Conservation (phyloP, 2,888 invertebrate genomes). For the Brachycybe producta region DNA sequence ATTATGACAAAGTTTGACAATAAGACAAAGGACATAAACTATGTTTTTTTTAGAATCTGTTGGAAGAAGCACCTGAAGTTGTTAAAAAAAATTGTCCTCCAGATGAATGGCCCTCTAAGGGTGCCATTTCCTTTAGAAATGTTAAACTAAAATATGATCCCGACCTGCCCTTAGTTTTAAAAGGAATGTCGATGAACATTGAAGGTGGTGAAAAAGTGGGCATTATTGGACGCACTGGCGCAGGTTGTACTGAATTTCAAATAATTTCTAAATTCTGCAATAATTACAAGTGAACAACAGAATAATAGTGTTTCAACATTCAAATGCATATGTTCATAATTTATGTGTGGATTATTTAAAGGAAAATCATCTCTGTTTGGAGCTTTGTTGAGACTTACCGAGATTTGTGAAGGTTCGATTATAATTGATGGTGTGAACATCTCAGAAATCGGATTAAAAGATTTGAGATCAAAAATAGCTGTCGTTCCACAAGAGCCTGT, state of each 20-base stretch:
- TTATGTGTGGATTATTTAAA: not conserved
- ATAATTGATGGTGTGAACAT: constrained; percentile 43
- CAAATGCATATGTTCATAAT: no score
- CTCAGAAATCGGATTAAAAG: constrained; percentile 34
- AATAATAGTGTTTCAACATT: no score
- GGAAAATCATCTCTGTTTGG: constrained; percentile 47
- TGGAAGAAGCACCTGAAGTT: constrained; percentile 29
- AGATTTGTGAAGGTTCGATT: constrained; percentile 41
- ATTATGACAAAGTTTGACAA: not conserved
- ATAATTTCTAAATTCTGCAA: no score
- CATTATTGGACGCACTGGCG: constrained; percentile 43
- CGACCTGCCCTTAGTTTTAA: constrained; percentile 35
- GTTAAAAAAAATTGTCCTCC: constrained; percentile 28
- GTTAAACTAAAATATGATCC: constrained; percentile 35
- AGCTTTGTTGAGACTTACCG: constrained; percentile 46
- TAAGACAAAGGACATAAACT: not conserved
- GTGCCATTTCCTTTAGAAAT: constrained; percentile 33
- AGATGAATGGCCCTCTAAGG: constrained; percentile 34
- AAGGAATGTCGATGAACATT: constrained; percentile 36
- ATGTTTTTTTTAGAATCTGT: constrained; percentile 24
- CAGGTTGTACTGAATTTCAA: constrained; percentile 35
- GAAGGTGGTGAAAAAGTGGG: constrained; percentile 40
- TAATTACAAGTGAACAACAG: no score
- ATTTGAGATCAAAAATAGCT: constrained; percentile 27
- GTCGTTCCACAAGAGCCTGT: constrained; percentile 33